These are phyloP conservation scores for Todiramphus chloris DNA, from an alignment of 2,113 vertebrate genomes.

Conservation along the genomic window DNA sequence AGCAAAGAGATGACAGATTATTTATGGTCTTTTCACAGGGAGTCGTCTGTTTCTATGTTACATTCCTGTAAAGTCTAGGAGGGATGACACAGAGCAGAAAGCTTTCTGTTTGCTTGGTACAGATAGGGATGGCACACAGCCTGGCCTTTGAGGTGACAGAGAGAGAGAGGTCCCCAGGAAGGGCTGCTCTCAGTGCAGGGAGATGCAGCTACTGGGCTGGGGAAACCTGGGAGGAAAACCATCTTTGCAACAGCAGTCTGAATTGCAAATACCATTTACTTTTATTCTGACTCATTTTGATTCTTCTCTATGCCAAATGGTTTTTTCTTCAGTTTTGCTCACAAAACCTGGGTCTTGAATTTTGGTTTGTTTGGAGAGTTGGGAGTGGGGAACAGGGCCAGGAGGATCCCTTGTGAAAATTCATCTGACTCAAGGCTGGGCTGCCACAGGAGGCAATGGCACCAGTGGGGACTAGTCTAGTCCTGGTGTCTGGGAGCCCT, in stretches of 20 bases:
- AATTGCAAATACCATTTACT: background rate
- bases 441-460: background rate
- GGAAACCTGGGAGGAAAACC: background rate
- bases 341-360: background rate
- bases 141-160: background rate
- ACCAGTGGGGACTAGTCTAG: background rate
- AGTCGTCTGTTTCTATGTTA: background rate
- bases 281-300: background rate
- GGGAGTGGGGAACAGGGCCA: background rate
- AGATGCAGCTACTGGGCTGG: background rate
- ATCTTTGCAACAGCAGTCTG: background rate
- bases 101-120: background rate
- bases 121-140: background rate
- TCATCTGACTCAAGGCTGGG: fast-evolving
- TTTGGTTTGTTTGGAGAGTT: background rate
- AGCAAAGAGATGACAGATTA: background rate
- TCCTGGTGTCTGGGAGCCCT: fast-evolving
- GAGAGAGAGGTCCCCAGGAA: background rate
- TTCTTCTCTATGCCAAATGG: background rate
- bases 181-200: background rate
- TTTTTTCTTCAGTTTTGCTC: background rate
- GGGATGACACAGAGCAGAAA: background rate
- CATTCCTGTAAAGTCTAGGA: background rate
- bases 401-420: background rate
- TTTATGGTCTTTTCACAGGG: background rate